Percentiles rank a stretch among this genome's conserved stretches.
phyloP scores from a whole-genome alignment of 2,797 vertebrate genomes.

The Dryobates pubescens region DNA sequence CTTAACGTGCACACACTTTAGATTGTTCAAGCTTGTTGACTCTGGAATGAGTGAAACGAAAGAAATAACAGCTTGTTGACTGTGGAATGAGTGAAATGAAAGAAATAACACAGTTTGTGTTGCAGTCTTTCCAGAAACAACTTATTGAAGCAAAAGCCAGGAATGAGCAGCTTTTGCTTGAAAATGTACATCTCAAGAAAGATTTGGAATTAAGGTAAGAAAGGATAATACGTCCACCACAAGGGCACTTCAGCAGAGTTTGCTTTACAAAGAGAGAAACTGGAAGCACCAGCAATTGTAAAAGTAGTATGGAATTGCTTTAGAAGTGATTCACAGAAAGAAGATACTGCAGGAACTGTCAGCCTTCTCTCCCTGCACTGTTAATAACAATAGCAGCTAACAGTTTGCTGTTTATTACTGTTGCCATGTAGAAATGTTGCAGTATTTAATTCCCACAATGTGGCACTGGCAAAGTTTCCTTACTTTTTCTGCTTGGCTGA shows the following conservation, averaged over 20 bases:
- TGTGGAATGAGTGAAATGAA: not conserved
- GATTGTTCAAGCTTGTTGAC: not conserved
- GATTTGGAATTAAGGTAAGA: constrained; percentile 85
- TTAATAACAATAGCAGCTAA: not conserved
- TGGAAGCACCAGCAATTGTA: not conserved
- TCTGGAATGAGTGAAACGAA: not conserved
- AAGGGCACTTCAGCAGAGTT: not conserved
- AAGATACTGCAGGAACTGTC: not conserved
- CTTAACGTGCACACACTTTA: not conserved
- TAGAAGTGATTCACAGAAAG: not conserved
- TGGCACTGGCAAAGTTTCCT: not conserved
- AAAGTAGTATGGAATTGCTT: not conserved
- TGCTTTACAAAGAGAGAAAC: not conserved
- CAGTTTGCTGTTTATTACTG: not conserved
- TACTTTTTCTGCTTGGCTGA: not conserved
- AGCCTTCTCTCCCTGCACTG: not conserved
- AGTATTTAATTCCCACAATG: not conserved
- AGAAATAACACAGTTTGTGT: constrained; percentile 29
- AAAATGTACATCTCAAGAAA: constrained; percentile 81
- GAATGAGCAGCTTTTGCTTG: constrained; percentile 79
- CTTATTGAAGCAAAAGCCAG: constrained; percentile 78
- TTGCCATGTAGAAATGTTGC: not conserved
- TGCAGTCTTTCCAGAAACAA: constrained; percentile 86
- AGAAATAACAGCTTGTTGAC: constrained; percentile 4
- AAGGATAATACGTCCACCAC: not conserved